Conservation (phyloP, 2,888 invertebrate genomes). For the Craniophora ligustri region DNA sequence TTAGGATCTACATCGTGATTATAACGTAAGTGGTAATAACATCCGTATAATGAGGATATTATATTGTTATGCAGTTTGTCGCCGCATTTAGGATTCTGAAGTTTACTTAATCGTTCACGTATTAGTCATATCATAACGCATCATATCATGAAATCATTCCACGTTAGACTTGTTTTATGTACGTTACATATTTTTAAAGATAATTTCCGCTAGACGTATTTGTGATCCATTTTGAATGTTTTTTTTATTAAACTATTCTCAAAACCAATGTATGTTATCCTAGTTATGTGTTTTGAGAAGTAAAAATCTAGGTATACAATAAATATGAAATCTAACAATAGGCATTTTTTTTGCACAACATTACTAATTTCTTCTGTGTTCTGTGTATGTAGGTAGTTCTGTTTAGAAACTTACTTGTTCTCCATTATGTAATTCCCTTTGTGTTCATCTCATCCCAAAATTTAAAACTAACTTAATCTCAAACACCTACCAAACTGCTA, state of each 20-base stretch:
- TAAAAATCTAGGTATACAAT: too few relatives aligned
- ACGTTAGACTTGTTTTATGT: conserved; percentile 1
- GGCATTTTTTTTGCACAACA: too few relatives aligned
- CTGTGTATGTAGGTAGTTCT: too few relatives aligned
- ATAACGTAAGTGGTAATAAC: conserved; percentile 54
- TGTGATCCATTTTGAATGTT: conserved; percentile 13
- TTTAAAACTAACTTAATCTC: background rate
- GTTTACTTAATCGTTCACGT: conserved; percentile 15
- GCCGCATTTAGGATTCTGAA: conserved; percentile 11
- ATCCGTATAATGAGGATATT: conserved; percentile 42
- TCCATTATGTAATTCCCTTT: too few relatives aligned
- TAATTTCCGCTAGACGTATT: conserved; percentile 2
- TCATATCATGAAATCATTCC: conserved; percentile 36
- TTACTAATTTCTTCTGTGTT: too few relatives aligned
- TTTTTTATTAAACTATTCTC: too few relatives aligned
- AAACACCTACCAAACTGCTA: too few relatives aligned
- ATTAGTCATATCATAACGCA: conserved; percentile 31
- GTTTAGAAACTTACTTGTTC: too few relatives aligned
- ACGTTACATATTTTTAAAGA: background rate
- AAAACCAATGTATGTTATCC: too few relatives aligned
- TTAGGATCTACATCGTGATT: conserved; percentile 55
- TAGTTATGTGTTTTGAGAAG: too few relatives aligned
- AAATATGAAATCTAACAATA: too few relatives aligned
- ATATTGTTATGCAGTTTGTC: conserved; percentile 36
- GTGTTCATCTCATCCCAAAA: too few relatives aligned